phyloP scores from a whole-genome alignment of 1,140 invertebrate species.

The Pristionchus pacificus region DNA sequence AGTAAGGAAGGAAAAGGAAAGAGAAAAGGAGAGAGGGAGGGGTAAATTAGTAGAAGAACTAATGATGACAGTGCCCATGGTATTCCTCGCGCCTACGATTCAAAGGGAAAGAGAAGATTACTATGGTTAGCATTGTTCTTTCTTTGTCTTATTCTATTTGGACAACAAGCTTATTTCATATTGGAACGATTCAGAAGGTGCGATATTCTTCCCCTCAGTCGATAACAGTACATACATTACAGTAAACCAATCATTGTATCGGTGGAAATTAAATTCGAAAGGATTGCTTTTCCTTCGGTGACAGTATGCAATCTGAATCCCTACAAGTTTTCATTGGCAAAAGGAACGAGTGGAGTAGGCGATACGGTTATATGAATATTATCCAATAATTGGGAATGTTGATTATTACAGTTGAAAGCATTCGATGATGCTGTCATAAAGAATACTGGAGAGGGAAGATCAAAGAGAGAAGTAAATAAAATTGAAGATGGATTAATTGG shows the following conservation, averaged over 20 bases:
- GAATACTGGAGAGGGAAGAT: conserved; percentile 11
- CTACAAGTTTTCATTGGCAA: conserved; percentile 38
- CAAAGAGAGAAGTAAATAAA: conserved; percentile 2
- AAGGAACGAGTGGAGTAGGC: conserved; percentile 11
- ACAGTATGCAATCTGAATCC: conserved; percentile 42
- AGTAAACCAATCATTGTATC: conserved; percentile 40
- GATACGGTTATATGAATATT: neutral
- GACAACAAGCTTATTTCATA: conserved; percentile 35
- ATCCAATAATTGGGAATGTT: neutral
- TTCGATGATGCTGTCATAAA: conserved; percentile 24
- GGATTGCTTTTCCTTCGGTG: conserved; percentile 38
- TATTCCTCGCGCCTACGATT: conserved; percentile 32
- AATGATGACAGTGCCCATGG: conserved; percentile 35
- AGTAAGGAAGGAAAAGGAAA: no score
- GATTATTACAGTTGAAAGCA: conserved; percentile 18
- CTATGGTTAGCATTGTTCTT: conserved; percentile 38
- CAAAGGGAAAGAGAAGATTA: conserved; percentile 25
- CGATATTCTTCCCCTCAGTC: neutral
- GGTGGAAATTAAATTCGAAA: conserved; percentile 39
- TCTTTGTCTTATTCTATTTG: conserved; percentile 28
- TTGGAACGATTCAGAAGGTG: conserved; percentile 33
- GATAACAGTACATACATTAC: neutral
- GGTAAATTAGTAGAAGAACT: no score
- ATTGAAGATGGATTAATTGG: neutral
- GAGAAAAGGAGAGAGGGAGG: no score